Percentiles rank a stretch among this genome's conserved stretches.
Conservation (phyloP, 2,888 invertebrate species). For the Disparrhopalites patrizii region DNA sequence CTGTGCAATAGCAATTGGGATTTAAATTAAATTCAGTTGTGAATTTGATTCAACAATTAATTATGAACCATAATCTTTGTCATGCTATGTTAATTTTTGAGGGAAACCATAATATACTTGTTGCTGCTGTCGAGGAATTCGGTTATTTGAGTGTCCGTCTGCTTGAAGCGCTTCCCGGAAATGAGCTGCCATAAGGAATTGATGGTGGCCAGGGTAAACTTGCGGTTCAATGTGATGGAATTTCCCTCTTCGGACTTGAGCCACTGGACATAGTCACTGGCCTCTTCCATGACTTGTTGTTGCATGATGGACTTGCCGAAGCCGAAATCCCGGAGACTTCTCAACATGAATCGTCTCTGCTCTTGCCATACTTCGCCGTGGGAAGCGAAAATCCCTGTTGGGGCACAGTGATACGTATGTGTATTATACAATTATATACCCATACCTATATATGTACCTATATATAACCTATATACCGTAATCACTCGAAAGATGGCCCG, state of each 20-base stretch:
- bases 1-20: constrained; percentile 2
- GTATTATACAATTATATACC: too few relatives aligned
- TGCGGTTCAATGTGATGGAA: background rate
- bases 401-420: too few relatives aligned
- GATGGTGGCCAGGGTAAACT: constrained; percentile 14
- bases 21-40: background rate
- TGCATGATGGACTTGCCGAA: constrained; percentile 20
- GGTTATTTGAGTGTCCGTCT: background rate
- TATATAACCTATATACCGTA: too few relatives aligned
- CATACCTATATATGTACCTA: too few relatives aligned
- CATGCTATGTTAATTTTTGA: background rate
- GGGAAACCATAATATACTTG: background rate
- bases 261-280: constrained; percentile 9
- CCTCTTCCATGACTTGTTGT: constrained; percentile 7
- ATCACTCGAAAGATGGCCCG: too few relatives aligned
- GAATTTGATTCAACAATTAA: background rate
- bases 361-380: constrained; percentile 6
- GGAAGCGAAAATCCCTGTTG: constrained; percentile 1
- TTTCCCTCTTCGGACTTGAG: constrained; percentile 13
- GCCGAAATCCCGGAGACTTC: constrained; percentile 24
- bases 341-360: constrained; percentile 12
- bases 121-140: background rate
- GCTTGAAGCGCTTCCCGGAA: constrained; percentile 6
- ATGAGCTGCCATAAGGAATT: constrained; percentile 18
- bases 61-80: background rate